These are phyloP conservation scores for Heliconius melpomene DNA, from an alignment of 1,140 invertebrate species.

Conservation along the genomic window DNA sequence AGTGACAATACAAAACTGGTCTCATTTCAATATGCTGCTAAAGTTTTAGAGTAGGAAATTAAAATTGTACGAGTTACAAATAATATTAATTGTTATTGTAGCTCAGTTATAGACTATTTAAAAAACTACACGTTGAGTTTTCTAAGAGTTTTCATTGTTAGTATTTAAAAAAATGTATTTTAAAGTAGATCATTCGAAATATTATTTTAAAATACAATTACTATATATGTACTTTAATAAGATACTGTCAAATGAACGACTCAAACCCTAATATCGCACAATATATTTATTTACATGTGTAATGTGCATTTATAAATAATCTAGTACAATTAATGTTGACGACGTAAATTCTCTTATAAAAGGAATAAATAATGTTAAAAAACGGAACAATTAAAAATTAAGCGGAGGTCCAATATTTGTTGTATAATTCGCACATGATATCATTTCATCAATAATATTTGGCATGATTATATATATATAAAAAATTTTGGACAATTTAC, in stretches of 20 bases:
- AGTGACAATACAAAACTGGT: slow-evolving; percentile 72
- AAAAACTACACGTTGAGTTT: slow-evolving; percentile 52
- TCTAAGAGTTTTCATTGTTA: slow-evolving; percentile 67
- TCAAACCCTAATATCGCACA: slow-evolving; percentile 34
- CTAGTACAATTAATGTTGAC: background rate
- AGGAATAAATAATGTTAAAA: background rate
- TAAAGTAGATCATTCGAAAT: slow-evolving; percentile 30
- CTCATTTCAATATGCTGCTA: slow-evolving; percentile 61
- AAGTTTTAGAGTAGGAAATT: slow-evolving; percentile 32
- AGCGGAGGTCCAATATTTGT: slow-evolving; percentile 23
- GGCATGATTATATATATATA: slow-evolving; percentile 21
- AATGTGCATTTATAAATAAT: background rate
- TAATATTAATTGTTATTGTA: slow-evolving; percentile 45
- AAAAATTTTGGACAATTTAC: slow-evolving; percentile 25
- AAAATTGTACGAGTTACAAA: slow-evolving; percentile 41
- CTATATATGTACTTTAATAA: slow-evolving; percentile 6
- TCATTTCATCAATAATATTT: slow-evolving; percentile 18
- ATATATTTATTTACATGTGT: slow-evolving; percentile 11
- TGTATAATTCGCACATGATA: slow-evolving; percentile 8
- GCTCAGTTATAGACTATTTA: slow-evolving; percentile 39
- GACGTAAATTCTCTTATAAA: background rate
- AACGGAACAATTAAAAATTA: slow-evolving; percentile 16
- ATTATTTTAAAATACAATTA: background rate
- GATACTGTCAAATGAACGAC: background rate
- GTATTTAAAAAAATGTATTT: slow-evolving; percentile 59